Evolutionary conservation across 2,888 invertebrate genomes (phyloP), one percentile per base, ranked within the genome.

Genomic region (Phyllotreta striolata): DNA sequence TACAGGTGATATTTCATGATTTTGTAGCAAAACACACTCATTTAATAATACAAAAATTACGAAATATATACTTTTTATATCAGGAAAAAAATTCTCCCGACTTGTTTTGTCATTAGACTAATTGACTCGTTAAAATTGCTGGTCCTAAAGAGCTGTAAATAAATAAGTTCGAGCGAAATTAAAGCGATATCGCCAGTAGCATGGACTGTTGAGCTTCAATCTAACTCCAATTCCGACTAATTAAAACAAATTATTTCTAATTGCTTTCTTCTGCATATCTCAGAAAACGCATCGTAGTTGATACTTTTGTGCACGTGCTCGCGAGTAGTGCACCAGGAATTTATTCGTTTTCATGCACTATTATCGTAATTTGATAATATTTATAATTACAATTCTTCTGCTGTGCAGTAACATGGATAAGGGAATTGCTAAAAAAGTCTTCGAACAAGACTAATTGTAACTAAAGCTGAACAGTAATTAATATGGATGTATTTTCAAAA

Each of bases 141-240:
- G 38, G 40, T 37, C 40, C 38, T 14, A 14, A 56, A 44, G 13
- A 43, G 34, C 14, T n/a, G 10, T 39, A 14, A 44, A 44, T 14
- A 10, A 44, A 44, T 10, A 12, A 44, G 14, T 34, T 47, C 14
- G 34, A 64, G 61, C 54, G 41, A 61, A 62, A 61, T 61, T 46
- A 14, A 24, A 47, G 35, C 24, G 9, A 37, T 24, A 24, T 10
- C 49, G 38, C 49, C 60, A 54, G 56, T 38, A 46, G 46, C 49
- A n/a, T 57, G 8, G 34, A 55, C 13, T 60, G 51, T 62, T 60
- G 24, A 44, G 12, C 62, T 57, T 55, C 37, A 62, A 66, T 59
- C 55, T 66, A 62, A 58, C 59, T 66, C 40, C 59, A 65, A 66
- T 66, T 66, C 49, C 52, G 37, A 14, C 43, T 66, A 66, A 66